A percentile compares a stretch with the other conserved stretches of the same genome.
Evolutionary conservation across 2,113 vertebrate species (phyloP).

Genomic region (Oryctolagus cuniculus): DNA sequence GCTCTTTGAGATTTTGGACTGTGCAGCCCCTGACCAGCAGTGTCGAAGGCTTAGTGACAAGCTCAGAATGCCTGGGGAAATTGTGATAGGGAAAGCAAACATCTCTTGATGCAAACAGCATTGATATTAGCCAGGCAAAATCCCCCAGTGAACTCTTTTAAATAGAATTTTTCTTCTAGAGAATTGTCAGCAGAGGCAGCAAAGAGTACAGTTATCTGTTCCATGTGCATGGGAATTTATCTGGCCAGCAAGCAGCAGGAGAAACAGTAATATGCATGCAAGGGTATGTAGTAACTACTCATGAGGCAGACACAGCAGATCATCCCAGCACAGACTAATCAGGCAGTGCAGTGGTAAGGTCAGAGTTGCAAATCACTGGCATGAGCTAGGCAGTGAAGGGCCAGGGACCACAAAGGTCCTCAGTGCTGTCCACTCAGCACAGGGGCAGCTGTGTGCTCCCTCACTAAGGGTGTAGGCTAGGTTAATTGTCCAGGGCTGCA

Average conservation of each 20-base stretch:
- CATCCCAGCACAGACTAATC: neutral
- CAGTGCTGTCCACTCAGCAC: too few species aligned
- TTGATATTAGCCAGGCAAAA: neutral
- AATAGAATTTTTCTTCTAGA: conserved; percentile 9
- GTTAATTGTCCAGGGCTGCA: neutral
- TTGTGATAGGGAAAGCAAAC: neutral
- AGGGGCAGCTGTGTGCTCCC: neutral
- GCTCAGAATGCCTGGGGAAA: neutral
- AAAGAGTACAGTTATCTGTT: neutral
- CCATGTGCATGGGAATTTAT: neutral
- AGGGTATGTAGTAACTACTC: neutral
- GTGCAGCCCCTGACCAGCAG: neutral
- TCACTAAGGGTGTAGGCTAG: neutral
- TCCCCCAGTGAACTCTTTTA: neutral
- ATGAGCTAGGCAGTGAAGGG: neutral
- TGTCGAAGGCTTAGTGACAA: neutral
- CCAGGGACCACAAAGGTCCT: fast-evolving
- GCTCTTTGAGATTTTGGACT: neutral
- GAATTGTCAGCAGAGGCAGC: neutral
- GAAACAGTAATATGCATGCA: neutral
- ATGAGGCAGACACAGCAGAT: neutral
- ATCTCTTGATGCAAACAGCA: neutral
- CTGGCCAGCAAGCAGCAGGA: neutral
- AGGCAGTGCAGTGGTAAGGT: neutral
- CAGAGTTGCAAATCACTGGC: fast-evolving